phyloP scores from a whole-genome alignment of 2,113 vertebrate genomes.

The Mesocricetus auratus region DNA sequence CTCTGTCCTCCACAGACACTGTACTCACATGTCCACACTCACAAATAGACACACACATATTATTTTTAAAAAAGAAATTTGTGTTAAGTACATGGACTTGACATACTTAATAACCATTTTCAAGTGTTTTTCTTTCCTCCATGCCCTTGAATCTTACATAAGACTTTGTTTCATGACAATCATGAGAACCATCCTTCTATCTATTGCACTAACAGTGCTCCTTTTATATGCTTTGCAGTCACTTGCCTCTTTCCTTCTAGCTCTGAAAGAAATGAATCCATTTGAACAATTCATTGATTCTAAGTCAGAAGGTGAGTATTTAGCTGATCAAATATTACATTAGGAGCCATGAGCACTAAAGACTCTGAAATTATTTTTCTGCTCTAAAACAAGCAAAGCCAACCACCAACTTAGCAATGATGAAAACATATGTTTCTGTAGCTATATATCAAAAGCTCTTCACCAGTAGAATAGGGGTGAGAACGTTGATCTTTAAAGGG shows the following conservation, averaged over 20 bases:
- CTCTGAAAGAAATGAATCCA: background rate
- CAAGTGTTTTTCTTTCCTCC: background rate
- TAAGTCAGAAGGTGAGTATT: background rate
- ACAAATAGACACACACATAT: background rate
- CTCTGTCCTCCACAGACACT: background rate
- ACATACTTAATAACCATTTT: background rate
- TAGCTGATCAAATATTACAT: background rate
- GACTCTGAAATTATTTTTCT: background rate
- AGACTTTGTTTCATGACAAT: background rate
- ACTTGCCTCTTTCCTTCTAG: background rate
- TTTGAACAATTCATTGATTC: background rate
- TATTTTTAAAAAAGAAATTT: background rate
- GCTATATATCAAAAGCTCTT: background rate
- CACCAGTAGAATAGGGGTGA: background rate
- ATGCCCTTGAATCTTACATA: background rate
- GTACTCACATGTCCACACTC: background rate
- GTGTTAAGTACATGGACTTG: background rate
- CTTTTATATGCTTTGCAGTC: background rate
- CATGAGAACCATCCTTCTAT: background rate
- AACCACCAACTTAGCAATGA: background rate
- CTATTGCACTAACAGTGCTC: background rate
- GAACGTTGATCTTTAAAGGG: background rate
- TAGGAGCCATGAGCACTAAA: background rate
- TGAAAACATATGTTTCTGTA: background rate
- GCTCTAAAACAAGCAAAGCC: background rate